A percentile compares a stretch with the other conserved stretches of the same genome.
These are phyloP conservation scores for Rhabdomys dilectus DNA, from an alignment of 2,113 vertebrate genomes.

Conservation along the genomic window DNA sequence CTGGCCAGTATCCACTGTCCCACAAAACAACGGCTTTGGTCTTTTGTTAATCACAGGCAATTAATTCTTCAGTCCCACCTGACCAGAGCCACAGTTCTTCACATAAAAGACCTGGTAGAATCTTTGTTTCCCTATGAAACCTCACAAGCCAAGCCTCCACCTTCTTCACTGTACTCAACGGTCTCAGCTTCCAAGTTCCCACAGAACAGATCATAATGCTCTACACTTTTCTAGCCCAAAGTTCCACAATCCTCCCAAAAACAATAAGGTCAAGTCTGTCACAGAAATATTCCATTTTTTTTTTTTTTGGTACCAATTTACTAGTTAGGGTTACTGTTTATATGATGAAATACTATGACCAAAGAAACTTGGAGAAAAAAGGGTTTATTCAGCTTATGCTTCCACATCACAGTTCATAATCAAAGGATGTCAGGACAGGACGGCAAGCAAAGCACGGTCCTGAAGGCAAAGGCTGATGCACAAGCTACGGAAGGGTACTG, in stretches of 20 bases:
- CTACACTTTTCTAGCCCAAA: not conserved
- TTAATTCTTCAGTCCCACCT: not conserved
- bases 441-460: not conserved
- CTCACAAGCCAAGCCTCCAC: not conserved
- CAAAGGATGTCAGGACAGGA: not conserved
- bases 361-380: not conserved
- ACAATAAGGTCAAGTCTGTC: not conserved
- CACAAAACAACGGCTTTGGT: not conserved
- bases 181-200: not conserved
- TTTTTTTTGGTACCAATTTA: not conserved
- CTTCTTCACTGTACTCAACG: not conserved
- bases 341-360: not conserved
- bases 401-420: not conserved
- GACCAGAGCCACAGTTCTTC: not conserved
- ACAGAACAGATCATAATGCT: not conserved
- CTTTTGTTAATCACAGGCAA: not conserved
- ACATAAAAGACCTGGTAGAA: not conserved
- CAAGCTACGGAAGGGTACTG: not conserved
- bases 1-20: not conserved
- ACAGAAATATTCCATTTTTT: not conserved
- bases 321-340: not conserved
- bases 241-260: not conserved
- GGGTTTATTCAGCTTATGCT: not conserved
- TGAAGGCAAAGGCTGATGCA: not conserved
- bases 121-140: not conserved